phyloP scores from a whole-genome alignment of 92 coral and sea anemone species.

The Palythoa grandiflora region DNA sequence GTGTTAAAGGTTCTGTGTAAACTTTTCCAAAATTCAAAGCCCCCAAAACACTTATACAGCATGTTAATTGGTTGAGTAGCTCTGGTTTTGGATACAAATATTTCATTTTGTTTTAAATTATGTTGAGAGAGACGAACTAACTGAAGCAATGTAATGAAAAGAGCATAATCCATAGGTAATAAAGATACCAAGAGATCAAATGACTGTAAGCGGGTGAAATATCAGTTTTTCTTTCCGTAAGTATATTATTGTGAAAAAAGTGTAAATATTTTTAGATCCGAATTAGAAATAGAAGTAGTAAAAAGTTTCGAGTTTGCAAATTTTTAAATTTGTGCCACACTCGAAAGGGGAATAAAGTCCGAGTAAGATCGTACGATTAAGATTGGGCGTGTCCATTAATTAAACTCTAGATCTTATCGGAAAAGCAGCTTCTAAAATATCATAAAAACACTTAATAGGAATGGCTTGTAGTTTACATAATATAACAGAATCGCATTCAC shows the following conservation, averaged over 20 bases:
- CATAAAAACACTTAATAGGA: not conserved
- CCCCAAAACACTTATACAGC: too few species aligned
- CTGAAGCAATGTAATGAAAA: too few species aligned
- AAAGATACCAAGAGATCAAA: not conserved
- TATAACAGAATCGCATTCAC: not conserved
- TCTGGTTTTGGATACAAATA: too few species aligned
- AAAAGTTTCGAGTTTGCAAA: too few species aligned
- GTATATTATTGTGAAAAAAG: not conserved
- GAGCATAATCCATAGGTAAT: too few species aligned
- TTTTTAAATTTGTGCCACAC: not conserved
- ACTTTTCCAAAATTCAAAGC: too few species aligned
- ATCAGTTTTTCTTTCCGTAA: not conserved
- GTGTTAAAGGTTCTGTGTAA: too few species aligned
- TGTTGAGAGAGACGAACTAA: too few species aligned
- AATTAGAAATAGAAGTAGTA: not conserved
- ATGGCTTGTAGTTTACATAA: constrained; percentile 29
- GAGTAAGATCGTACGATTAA: not conserved
- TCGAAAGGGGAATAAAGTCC: not conserved
- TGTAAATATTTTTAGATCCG: not conserved
- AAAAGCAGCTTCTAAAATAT: not conserved
- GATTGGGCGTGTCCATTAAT: constrained; percentile 22
- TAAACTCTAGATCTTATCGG: too few species aligned
- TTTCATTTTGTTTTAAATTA: too few species aligned
- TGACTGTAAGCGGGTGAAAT: not conserved
- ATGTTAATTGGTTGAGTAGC: too few species aligned